Base-by-base conservation (phyloP, 1,140 invertebrate genomes). In the Drosophila paulistorum region DNA sequence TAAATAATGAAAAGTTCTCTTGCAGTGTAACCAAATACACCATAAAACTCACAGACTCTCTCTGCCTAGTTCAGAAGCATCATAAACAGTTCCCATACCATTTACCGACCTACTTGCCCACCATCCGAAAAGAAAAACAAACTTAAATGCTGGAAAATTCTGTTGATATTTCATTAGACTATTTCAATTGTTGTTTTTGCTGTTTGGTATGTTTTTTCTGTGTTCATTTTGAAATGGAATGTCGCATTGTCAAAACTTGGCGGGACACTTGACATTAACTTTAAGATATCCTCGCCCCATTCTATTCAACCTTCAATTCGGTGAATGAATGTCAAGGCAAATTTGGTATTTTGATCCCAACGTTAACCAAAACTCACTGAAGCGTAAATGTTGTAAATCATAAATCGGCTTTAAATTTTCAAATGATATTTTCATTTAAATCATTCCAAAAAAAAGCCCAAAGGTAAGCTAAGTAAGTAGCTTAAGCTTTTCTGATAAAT, bases 131-230 rank as follows among this genome's bases (percentile, higher is more conserved):
- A 20, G 20, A 17, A 39, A 61, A 61, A 42, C 37, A 61, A 37
- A 41, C 39, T 35, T 13, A 61, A 61, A 51, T 51, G 45, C 45
- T 42, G 61, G n/a, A 26, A 9, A 65, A 13, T 65, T 54, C n/a
- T 86, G 79, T 87, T 83, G 68, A 69, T 77, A 72, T 86, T 86
- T 80, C 67, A 79, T 87, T 72, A 69, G 51, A 69, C 65, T 63
- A 58, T 70, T 67, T 48, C 58, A 60, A 51, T 37, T 81, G 75
- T 77, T 86, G 59, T 82, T 68, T 82, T 75, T 61, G 62, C 77
- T 84, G 71, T 86, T 82, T 51, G 45, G 45, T 51, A 9, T 51
- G 17, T 11, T 48, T 51, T 23, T 23, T 23, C 13, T 51, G 17
- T 51, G 9, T 51, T 51, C 45, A 51, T 51, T 51, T 23, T 51